These are phyloP conservation scores for Eurystomus glaucurus DNA, from an alignment of 2,797 vertebrate genomes.

Conservation along the genomic window DNA sequence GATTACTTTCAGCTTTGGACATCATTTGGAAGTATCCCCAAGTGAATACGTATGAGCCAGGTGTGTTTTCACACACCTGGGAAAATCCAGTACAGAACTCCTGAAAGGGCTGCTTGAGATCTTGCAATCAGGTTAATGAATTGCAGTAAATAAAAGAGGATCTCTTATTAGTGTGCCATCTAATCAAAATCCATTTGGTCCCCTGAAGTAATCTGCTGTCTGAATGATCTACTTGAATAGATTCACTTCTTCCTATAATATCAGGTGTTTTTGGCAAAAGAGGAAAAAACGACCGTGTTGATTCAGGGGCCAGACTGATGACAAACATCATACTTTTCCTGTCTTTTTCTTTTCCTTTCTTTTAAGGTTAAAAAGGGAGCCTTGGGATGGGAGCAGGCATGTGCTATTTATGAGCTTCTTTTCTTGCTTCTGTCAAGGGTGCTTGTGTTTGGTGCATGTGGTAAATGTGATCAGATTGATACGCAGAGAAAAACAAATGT, in stretches of 20 bases:
- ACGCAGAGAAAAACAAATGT: neutral
- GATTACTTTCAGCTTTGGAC: neutral
- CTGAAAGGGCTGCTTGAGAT: neutral
- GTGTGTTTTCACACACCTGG: rapidly evolving
- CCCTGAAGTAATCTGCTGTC: neutral
- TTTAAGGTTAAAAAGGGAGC: neutral
- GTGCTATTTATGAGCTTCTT: neutral
- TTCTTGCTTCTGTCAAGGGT: neutral
- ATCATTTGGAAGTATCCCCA: neutral
- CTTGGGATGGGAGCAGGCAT: neutral
- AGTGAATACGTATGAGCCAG: neutral
- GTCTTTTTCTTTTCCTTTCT: neutral
- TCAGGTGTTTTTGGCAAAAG: neutral
- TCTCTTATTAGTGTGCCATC: neutral
- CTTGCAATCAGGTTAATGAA: neutral
- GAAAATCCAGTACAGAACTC: neutral
- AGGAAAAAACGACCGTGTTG: rapidly evolving
- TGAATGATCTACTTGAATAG: neutral
- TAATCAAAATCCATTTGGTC: neutral
- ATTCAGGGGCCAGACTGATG: neutral
- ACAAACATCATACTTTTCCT: too few species aligned
- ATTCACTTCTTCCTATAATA: neutral
- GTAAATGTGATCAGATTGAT: neutral
- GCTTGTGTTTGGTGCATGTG: neutral
- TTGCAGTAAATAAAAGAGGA: neutral